These are phyloP conservation scores for Chloromyia formosa DNA, from an alignment of 2,888 invertebrate species.

Conservation along the genomic window DNA sequence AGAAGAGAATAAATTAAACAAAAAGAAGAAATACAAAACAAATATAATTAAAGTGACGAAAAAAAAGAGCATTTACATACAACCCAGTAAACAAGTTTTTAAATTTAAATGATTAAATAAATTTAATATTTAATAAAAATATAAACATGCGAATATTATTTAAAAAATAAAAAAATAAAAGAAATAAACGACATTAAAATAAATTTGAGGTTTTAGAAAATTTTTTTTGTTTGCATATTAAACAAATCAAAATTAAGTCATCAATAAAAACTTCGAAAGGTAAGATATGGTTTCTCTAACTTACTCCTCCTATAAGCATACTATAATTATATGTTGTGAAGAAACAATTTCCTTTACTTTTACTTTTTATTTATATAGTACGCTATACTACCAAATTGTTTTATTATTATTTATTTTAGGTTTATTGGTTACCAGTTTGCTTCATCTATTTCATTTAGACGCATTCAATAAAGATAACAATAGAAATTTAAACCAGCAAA, in stretches of 20 bases:
- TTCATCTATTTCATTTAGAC: too few relatives aligned
- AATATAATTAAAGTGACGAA: constrained; percentile 41
- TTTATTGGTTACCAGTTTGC: too few relatives aligned
- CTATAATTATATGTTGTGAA: too few relatives aligned
- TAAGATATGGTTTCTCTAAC: constrained; percentile 17
- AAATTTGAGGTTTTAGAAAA: constrained; percentile 33
- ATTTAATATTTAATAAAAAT: constrained; percentile 37
- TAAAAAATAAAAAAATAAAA: neutral
- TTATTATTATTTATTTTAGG: too few relatives aligned
- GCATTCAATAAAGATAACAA: too few relatives aligned
- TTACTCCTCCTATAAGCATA: too few relatives aligned
- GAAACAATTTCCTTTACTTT: too few relatives aligned
- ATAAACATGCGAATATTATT: constrained; percentile 18
- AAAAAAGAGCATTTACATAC: constrained; percentile 46
- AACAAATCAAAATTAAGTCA: constrained; percentile 29
- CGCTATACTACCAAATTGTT: too few relatives aligned
- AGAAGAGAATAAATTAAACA: neutral
- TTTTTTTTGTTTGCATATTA: constrained; percentile 22
- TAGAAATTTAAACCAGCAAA: too few relatives aligned
- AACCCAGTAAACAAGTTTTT: constrained; percentile 33
- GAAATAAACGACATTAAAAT: constrained; percentile 19
- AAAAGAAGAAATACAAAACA: constrained; percentile 43
- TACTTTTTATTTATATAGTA: too few relatives aligned
- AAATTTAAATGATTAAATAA: constrained; percentile 34
- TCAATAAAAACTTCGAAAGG: constrained; percentile 4